These are phyloP conservation scores for Phylloscopus trochilus DNA, from an alignment of 2,113 vertebrate species.

Conservation along the genomic window DNA sequence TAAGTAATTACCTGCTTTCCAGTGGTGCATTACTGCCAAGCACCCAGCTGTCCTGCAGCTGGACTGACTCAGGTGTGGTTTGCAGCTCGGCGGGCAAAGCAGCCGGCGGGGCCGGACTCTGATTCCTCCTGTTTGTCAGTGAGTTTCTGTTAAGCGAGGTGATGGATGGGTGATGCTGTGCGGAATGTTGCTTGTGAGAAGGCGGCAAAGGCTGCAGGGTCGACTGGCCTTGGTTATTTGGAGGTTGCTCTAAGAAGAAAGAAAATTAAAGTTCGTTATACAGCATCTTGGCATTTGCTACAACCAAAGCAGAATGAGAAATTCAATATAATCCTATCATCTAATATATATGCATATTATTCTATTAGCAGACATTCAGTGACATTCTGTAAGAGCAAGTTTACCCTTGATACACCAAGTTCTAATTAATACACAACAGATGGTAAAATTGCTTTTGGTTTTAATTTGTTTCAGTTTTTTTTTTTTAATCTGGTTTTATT, in stretches of 20 bases:
- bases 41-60: conserved; percentile 99
- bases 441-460: conserved; percentile 80
- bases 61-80: conserved; percentile 98
- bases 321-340: conserved; percentile 27
- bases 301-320: conserved; percentile 49
- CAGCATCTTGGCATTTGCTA: conserved; percentile 16
- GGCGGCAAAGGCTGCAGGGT: conserved; percentile 90
- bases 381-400: conserved; percentile 76
- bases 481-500: conserved; percentile 77
- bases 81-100: conserved; percentile 97
- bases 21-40: conserved; percentile 98
- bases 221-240: conserved; percentile 87
- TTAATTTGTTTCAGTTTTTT: conserved; percentile 75
- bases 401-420: conserved; percentile 78
- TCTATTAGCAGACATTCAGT: conserved; percentile 73
- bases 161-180: conserved; percentile 86
- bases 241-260: conserved; percentile 84
- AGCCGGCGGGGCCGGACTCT: conserved; percentile 93
- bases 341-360: conserved; percentile 73
- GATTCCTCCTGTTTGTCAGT: conserved; percentile 95
- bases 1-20: conserved; percentile 91
- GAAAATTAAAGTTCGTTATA: conserved; percentile 57
- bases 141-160: conserved; percentile 94
- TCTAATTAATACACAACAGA: conserved; percentile 85
- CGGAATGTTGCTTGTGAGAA: conserved; percentile 88